Evolutionary conservation across 2,888 invertebrate species (phyloP), one percentile per base, ranked within the genome.

Genomic region (Tanaodytes sp.): DNA sequence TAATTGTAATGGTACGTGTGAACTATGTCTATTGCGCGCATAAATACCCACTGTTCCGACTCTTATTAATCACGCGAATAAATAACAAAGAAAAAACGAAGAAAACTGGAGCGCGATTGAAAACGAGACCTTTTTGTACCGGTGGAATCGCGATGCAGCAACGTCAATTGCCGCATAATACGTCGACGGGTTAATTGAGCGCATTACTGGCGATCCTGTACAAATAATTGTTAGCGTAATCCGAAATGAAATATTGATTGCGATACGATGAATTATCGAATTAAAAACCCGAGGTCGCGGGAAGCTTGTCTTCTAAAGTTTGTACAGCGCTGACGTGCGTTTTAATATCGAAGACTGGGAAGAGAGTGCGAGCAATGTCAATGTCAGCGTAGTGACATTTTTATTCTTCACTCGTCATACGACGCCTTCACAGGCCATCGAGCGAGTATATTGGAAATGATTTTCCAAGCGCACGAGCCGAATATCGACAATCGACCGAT

Each of bases 351-450:
- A 62, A 58, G 54, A 54, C 43, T 63, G 48, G 43, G 59, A 62
- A 58, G 52, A 57, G 57, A 51, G 43, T 33, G 43, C 39, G 61
- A 30, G 59, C 63, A 69, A 69, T 69, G 71, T 71, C 71, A 63
- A 67, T 67, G 71, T 67, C 71, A 55, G 54, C 31, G 14, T 30
- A 45, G 45, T 68, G 67, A 45, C 61, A 70, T 66, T 72, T 65
- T 58, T 65, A 58, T 51, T 61, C 58, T 37, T 51, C 36, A 46
- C 42, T 71, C 57, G 63, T 62, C 59, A 67, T 14, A 64, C 51
- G 45, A 64, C 49, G 61, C 64, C 62, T 69, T 65, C 55, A 55
- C 62, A 55, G 68, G 65, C 69, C 68, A 69, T 48, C 49, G 62
- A 39, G 65, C 59, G 58, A 51, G 54, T 39, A 48, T 62, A 66